Conservation (phyloP, 35 echinoderm and acorn worm genomes). For the Ptychodera flava region DNA sequence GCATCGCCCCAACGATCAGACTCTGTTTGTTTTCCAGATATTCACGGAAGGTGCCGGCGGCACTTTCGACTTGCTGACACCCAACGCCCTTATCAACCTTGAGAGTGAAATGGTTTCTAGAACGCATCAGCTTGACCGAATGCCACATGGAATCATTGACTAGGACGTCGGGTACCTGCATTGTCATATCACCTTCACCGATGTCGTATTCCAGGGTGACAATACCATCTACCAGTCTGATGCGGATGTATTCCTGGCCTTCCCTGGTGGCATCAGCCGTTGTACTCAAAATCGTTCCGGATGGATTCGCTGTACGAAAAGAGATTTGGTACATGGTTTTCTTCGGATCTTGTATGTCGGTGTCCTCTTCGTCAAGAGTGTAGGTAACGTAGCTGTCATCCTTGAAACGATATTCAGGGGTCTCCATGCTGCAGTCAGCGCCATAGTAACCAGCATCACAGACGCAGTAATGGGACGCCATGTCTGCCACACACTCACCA, state of each 20-base stretch:
- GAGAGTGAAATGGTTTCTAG: slow-evolving; percentile 64
- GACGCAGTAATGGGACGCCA: not conserved
- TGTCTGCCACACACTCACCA: not conserved
- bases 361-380: slow-evolving; percentile 13
- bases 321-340: slow-evolving; percentile 63
- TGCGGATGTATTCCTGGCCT: not conserved
- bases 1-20: slow-evolving; percentile 63
- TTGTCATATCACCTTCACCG: slow-evolving; percentile 56
- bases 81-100: slow-evolving; percentile 84
- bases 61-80: slow-evolving; percentile 68
- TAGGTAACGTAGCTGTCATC: slow-evolving; percentile 72
- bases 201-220: slow-evolving; percentile 60
- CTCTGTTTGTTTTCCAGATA: slow-evolving; percentile 40
- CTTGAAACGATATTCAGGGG: slow-evolving; percentile 54
- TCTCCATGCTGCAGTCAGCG: slow-evolving; percentile 31
- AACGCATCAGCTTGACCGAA: slow-evolving; percentile 56
- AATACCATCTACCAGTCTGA: slow-evolving; percentile 49
- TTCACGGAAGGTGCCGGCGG: slow-evolving; percentile 38
- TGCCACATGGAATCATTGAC: slow-evolving; percentile 85
- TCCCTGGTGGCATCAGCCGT: slow-evolving; percentile 58
- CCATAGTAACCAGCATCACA: slow-evolving; percentile 56
- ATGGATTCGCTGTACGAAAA: slow-evolving; percentile 43
- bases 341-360: not conserved
- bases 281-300: slow-evolving; percentile 75
- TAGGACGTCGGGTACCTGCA: slow-evolving; percentile 48